These are phyloP conservation scores for Drosophila nr. fundita DNA, from an alignment of 2,888 invertebrate genomes.

Conservation along the genomic window DNA sequence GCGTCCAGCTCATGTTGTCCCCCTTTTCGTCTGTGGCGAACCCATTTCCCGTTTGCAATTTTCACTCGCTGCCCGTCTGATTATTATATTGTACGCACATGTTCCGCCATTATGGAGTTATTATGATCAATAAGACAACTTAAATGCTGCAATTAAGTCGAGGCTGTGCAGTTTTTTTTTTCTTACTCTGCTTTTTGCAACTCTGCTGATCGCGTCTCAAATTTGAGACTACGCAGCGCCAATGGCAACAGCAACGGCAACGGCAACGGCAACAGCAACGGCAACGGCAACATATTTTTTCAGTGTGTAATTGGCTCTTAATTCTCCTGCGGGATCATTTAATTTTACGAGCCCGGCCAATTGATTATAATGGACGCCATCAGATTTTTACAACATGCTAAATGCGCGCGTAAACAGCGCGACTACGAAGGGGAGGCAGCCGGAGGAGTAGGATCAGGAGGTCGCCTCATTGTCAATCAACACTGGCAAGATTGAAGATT, in stretches of 20 bases:
- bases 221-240: slow-evolving; percentile 73
- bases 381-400: slow-evolving; percentile 84
- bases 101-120: slow-evolving; percentile 85
- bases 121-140: slow-evolving; percentile 85
- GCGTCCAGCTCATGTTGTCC: slow-evolving; percentile 6
- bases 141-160: slow-evolving; percentile 85
- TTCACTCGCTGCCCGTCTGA: slow-evolving; percentile 73
- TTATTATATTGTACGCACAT: slow-evolving; percentile 83
- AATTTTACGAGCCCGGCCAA: slow-evolving; percentile 85
- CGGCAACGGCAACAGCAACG: slow-evolving; percentile 47
- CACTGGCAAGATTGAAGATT: slow-evolving; percentile 56
- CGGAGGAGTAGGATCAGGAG: slow-evolving; percentile 14
- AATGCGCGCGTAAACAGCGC: slow-evolving; percentile 81
- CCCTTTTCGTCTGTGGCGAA: slow-evolving; percentile 19
- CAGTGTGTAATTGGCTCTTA: slow-evolving; percentile 84
- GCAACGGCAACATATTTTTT: slow-evolving; percentile 47
- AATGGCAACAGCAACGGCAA: slow-evolving; percentile 62
- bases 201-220: slow-evolving; percentile 65
- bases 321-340: slow-evolving; percentile 85
- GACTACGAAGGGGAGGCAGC: slow-evolving; percentile 20
- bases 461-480: slow-evolving; percentile 69
- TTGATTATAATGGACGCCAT: slow-evolving; percentile 85
- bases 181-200: slow-evolving; percentile 33
- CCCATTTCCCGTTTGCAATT: slow-evolving; percentile 75
- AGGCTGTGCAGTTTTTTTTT: slow-evolving; percentile 53